Percentiles rank a stretch among this genome's conserved stretches.
phyloP scores from a whole-genome alignment of 2,797 vertebrate species.

The Periophthalmus magnuspinnatus region DNA sequence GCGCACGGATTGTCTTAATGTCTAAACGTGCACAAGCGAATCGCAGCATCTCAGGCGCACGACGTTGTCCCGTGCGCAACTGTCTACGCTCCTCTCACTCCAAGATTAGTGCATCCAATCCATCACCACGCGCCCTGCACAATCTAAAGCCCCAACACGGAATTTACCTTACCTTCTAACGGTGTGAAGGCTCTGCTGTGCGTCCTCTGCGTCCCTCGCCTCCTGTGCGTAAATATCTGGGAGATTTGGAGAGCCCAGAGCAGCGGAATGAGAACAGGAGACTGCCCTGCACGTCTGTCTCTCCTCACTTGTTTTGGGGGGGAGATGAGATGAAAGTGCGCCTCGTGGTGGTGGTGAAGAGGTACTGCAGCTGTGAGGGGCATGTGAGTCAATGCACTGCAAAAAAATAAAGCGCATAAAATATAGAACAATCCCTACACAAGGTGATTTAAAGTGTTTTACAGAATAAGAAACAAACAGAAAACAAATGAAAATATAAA shows the following conservation, averaged over 20 bases:
- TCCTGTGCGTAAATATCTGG: not conserved
- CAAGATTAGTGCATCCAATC: conserved; percentile 31
- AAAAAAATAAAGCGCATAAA: no score
- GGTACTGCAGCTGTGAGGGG: not conserved
- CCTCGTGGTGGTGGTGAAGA: conserved; percentile 54
- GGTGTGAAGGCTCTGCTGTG: conserved; percentile 23
- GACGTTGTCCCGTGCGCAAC: conserved; percentile 46
- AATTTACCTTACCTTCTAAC: conserved; percentile 57
- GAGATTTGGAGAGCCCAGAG: conserved; percentile 21
- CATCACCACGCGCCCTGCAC: conserved; percentile 23
- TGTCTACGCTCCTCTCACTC: conserved; percentile 14
- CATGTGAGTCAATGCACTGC: not conserved
- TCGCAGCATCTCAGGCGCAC: conserved; percentile 1
- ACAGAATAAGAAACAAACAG: no score
- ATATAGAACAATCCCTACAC: no score
- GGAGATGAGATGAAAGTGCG: conserved; percentile 40
- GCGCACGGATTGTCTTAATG: not conserved
- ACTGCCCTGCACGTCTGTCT: conserved; percentile 54
- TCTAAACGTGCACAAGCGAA: not conserved
- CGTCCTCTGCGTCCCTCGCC: not conserved
- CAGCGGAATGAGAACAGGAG: conserved; percentile 60
- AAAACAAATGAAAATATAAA: no score
- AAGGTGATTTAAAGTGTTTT: no score
- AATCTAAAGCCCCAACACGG: conserved; percentile 14
- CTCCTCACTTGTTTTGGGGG: conserved; percentile 28